Evolutionary conservation across 2,797 vertebrate species (phyloP).

Genomic region (Artibeus lituratus): DNA sequence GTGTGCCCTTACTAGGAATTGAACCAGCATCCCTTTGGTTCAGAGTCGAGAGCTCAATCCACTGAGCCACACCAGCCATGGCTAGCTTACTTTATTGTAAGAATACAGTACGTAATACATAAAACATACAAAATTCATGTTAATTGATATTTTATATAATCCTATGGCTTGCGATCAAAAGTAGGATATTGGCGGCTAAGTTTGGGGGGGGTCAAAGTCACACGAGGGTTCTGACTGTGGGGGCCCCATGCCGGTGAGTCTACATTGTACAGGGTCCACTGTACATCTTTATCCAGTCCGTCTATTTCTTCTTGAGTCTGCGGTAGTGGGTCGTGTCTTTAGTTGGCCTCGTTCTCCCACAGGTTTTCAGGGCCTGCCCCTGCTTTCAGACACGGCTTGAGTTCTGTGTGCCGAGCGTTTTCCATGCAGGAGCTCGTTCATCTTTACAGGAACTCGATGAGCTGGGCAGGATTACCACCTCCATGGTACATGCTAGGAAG

Average conservation of each 20-base stretch:
- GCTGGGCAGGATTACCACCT: background rate
- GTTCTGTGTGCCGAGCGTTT: background rate
- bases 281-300: background rate
- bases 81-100: background rate
- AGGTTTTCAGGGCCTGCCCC: background rate
- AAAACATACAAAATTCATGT: background rate
- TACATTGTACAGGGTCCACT: too few relatives aligned
- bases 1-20: too few relatives aligned
- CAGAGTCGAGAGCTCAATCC: too few relatives aligned
- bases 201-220: background rate
- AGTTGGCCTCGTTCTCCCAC: background rate
- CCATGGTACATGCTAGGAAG: background rate
- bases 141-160: background rate
- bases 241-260: too few relatives aligned
- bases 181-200: background rate
- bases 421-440: background rate
- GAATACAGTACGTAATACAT: background rate
- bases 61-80: too few relatives aligned
- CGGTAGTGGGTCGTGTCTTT: background rate
- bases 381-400: background rate
- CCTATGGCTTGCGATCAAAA: background rate
- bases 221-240: background rate
- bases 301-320: background rate
- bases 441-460: background rate
- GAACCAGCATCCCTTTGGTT: too few relatives aligned